Conservation (phyloP, 1,140 invertebrate genomes). For the Cataglyphis hispanica region DNA sequence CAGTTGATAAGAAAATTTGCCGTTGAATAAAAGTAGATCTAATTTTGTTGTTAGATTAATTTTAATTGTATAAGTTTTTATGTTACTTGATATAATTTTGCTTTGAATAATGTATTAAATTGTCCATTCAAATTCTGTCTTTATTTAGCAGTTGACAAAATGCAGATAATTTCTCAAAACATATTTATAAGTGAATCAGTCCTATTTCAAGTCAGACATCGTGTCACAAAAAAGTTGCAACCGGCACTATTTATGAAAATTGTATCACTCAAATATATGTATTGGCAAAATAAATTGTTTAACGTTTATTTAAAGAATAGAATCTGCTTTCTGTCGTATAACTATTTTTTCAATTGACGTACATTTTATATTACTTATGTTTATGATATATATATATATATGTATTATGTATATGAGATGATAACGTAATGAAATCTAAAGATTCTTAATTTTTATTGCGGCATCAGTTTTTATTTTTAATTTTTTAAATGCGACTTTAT, state of each 20-base stretch:
- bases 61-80: no score
- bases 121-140: background rate
- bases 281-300: no score
- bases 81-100: no score
- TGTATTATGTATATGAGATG: background rate
- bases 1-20: no score
- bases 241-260: conserved; percentile 18
- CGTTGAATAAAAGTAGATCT: no score
- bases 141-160: background rate
- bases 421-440: background rate
- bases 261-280: background rate
- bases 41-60: no score
- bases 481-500: background rate
- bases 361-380: no score
- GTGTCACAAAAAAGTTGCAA: background rate
- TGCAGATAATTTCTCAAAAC: conserved; percentile 6
- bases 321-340: no score
- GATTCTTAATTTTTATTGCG: background rate
- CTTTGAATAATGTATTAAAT: no score
- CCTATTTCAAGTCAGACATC: conserved; percentile 16
- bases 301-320: no score
- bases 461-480: no score
- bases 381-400: background rate
- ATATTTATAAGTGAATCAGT: conserved; percentile 36
- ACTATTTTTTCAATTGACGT: no score